Conservation (phyloP, 2,113 vertebrate species). For the Rhabdornis inornatus region DNA sequence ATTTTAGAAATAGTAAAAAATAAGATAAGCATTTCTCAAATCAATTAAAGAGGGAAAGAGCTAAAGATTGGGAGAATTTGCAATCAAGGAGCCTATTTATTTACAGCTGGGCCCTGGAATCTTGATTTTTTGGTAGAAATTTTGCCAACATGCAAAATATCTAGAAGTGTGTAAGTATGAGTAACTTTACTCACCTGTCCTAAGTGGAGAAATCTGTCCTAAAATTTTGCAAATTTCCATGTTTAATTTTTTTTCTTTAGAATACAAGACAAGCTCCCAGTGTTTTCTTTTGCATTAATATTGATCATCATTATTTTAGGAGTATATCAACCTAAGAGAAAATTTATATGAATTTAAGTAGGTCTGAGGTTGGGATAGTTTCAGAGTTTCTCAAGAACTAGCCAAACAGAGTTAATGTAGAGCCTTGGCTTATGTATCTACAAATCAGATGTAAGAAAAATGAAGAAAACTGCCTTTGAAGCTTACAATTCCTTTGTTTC, state of each 20-base stretch:
- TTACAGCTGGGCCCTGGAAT: background rate
- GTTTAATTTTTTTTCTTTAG: background rate
- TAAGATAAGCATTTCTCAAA: background rate
- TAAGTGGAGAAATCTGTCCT: background rate
- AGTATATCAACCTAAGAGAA: background rate
- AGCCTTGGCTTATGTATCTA: background rate
- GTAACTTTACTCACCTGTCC: background rate
- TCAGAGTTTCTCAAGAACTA: background rate
- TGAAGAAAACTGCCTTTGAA: background rate
- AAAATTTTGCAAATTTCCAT: background rate
- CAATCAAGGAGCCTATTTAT: background rate
- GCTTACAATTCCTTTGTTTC: background rate
- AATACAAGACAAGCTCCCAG: background rate
- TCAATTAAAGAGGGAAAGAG: background rate
- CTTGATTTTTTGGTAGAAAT: background rate
- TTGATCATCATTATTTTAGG: background rate
- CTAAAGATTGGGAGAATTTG: background rate
- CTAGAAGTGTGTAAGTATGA: background rate
- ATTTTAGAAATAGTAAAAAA: background rate
- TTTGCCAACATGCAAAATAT: background rate
- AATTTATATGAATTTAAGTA: background rate
- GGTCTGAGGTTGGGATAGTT: background rate
- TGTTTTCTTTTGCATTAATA: background rate
- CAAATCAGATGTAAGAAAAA: background rate
- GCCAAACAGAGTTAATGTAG: background rate